These are phyloP conservation scores for Anthoscopus minutus DNA, from an alignment of 2,113 vertebrate genomes.

Conservation along the genomic window DNA sequence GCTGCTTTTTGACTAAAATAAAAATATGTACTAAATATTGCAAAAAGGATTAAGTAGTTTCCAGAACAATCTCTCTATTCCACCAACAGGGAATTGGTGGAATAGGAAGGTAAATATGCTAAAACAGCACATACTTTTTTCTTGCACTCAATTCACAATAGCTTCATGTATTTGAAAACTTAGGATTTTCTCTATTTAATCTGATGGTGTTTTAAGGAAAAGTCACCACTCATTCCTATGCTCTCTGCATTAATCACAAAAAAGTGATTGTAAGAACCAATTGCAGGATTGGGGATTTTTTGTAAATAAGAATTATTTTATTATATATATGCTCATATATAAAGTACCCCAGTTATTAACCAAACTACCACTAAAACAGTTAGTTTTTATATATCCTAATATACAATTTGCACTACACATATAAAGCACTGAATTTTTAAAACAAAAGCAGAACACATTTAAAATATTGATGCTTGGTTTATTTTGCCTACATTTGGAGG, in stretches of 20 bases:
- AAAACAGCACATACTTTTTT: background rate
- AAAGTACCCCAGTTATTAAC: background rate
- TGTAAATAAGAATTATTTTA: background rate
- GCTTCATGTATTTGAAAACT: background rate
- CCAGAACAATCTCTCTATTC: background rate
- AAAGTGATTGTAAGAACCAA: background rate
- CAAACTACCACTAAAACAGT: background rate
- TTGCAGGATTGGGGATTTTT: background rate
- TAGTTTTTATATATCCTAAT: background rate
- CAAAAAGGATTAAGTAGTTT: background rate
- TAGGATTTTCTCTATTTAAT: background rate
- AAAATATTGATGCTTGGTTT: background rate
- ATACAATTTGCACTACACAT: background rate
- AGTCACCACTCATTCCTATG: background rate
- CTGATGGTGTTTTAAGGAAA: background rate
- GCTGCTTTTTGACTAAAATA: background rate
- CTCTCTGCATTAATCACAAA: background rate
- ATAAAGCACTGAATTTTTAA: background rate
- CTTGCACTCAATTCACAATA: background rate
- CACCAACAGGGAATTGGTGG: background rate
- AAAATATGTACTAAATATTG: background rate
- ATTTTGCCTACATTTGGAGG: background rate
- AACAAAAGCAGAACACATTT: background rate
- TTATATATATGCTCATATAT: background rate
- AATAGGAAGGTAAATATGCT: background rate